A percentile compares a stretch with the other conserved stretches of the same genome.
These are phyloP conservation scores for Pyrgilauda ruficollis DNA, from an alignment of 2,113 vertebrate genomes.

Conservation along the genomic window DNA sequence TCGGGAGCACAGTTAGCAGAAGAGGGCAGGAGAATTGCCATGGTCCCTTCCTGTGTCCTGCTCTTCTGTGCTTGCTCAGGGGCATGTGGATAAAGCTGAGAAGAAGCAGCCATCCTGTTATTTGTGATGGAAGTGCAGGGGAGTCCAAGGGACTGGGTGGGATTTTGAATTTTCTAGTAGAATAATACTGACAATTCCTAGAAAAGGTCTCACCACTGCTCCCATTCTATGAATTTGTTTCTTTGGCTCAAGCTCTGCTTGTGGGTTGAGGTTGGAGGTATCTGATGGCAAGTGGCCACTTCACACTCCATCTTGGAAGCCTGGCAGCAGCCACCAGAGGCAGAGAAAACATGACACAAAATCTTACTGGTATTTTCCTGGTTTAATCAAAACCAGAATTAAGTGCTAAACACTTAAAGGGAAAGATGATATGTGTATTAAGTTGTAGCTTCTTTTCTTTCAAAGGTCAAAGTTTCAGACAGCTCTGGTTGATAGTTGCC, in stretches of 20 bases:
- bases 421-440: not conserved
- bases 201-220: not conserved
- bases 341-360: not conserved
- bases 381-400: not conserved
- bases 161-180: not conserved
- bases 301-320: fast-evolving
- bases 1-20: not conserved
- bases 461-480: not conserved
- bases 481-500: not conserved
- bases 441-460: not conserved
- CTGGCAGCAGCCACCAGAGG: not conserved
- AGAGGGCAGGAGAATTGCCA: not conserved
- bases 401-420: not conserved
- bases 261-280: not conserved
- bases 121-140: not conserved
- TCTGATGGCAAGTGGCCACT: not conserved
- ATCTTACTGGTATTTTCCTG: not conserved
- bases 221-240: not conserved
- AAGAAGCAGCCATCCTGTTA: not conserved
- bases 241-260: not conserved
- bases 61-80: not conserved
- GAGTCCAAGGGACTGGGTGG: no score
- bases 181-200: fast-evolving
- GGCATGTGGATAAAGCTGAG: not conserved
- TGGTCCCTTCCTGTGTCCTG: not conserved